Conservation (phyloP, 2,888 invertebrate genomes). For the Anaspis maculata region DNA sequence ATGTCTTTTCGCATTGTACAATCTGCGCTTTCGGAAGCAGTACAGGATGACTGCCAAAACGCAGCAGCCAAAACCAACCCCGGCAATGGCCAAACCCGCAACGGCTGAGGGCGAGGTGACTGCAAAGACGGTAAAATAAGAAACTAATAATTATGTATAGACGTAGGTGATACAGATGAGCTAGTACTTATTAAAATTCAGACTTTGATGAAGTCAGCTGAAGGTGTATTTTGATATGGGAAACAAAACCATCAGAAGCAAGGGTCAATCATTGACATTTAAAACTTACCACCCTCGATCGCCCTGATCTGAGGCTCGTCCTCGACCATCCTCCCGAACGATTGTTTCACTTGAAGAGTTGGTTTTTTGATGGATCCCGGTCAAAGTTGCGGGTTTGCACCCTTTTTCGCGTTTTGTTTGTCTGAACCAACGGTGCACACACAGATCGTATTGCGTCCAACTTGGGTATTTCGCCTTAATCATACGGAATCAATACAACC, state of each 20-base stretch:
- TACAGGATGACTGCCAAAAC: constrained; percentile 56
- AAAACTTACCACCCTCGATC: constrained; percentile 45
- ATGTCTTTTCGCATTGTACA: constrained; percentile 38
- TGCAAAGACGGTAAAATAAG: constrained; percentile 24
- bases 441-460: constrained; percentile 1
- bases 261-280: not conserved
- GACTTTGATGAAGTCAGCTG: too few species aligned
- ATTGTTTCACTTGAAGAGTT: too few species aligned
- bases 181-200: too few species aligned
- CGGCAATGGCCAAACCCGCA: constrained; percentile 57
- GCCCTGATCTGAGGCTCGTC: constrained; percentile 54
- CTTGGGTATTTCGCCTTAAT: constrained; percentile 21
- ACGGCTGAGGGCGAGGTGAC: constrained; percentile 45
- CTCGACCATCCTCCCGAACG: constrained; percentile 40
- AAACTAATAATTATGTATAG: too few species aligned
- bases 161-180: too few species aligned
- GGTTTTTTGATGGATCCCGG: too few species aligned
- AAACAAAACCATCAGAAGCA: constrained; percentile 1
- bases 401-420: constrained; percentile 3
- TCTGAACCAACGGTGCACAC: too few species aligned
- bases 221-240: not conserved
- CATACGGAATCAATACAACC: constrained; percentile 26
- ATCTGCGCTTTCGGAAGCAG: constrained; percentile 52
- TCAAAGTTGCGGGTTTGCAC: constrained; percentile 12
- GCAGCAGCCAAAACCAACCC: constrained; percentile 50